Evolutionary conservation across 2,888 invertebrate species (phyloP).

Genomic region (Alcis repandata): DNA sequence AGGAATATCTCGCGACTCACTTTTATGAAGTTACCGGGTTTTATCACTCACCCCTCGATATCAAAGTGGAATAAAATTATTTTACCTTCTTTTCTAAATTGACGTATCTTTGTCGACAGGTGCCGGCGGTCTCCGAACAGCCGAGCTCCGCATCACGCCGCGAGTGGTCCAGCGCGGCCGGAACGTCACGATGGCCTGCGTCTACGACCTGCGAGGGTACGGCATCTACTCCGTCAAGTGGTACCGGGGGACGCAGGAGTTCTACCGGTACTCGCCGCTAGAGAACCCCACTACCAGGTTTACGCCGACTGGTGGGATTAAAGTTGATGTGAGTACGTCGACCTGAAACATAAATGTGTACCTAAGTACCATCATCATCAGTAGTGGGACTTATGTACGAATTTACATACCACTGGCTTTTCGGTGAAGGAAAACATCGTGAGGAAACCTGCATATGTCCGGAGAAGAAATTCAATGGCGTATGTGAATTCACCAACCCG

Average conservation of each 20-base stretch:
- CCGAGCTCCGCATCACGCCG: constrained; percentile 90
- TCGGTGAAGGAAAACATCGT: too few relatives aligned
- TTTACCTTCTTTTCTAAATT: not conserved
- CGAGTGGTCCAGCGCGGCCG: constrained; percentile 90
- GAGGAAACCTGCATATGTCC: too few relatives aligned
- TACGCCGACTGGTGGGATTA: constrained; percentile 90
- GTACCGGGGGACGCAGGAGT: constrained; percentile 93
- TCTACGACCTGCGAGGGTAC: constrained; percentile 91
- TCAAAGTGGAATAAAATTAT: too few relatives aligned
- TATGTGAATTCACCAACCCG: too few relatives aligned
- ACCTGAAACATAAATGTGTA: too few relatives aligned
- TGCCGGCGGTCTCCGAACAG: constrained; percentile 90
- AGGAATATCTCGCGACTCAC: too few relatives aligned
- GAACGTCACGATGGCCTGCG: constrained; percentile 90
- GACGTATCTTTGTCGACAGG: constrained; percentile 72
- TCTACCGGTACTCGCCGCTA: constrained; percentile 93
- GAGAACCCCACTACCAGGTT: constrained; percentile 91
- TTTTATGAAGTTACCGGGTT: too few relatives aligned
- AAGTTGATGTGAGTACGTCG: constrained; percentile 95
- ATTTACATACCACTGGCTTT: too few relatives aligned
- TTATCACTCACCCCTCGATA: too few relatives aligned
- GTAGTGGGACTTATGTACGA: too few relatives aligned
- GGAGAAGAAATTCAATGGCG: too few relatives aligned
- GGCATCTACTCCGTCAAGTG: constrained; percentile 94
- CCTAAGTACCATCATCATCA: too few relatives aligned